Base-by-base conservation (phyloP, 2,888 invertebrate genomes). In the Drosophila hamatofila region DNA sequence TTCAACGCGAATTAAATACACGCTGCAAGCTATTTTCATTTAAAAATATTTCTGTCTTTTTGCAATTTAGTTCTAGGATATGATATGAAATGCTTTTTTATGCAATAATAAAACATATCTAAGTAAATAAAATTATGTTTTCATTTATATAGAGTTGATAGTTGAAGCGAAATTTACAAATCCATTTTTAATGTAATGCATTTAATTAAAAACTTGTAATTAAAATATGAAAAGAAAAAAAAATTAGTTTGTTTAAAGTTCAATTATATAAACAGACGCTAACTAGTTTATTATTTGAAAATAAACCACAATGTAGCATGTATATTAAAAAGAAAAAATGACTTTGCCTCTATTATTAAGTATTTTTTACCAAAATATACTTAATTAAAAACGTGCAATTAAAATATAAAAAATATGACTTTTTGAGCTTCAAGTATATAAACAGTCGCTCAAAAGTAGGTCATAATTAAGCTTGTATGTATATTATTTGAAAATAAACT, bases 1-100 rank as follows among this genome's bases (percentile, higher is more conserved):
- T 9, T 1, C 14, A 35, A 37, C 2, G 33, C 56, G 69, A 80
- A 62, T 41, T 9, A 14, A 2, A 54, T 18, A 60, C 54, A 57
- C 71, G 44, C 61, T 70, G 27, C 11, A 1, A 52, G 55, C 12
- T 9, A 25, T 0, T 23, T 18, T 57, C 27, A 25, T 55, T 41
- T 30, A 5, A 4, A 16, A 5, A 14, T 8, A 23, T 44, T 23
- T 23, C 23, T 7, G 14, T 25, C 14, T 16, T 16, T 57, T 12
- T 8, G 2, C n/a, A 44, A 33, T 30, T 30, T 30, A 27, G 25
- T 25, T 25, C 25, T 25, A 7, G 25, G 33, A 12, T 12, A 48
- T 4, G 16, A 9, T 2, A 27, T 21, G 11, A 7, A 48, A 27
- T 11, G n/a, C 46, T 5, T 46, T 46, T 16, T 21, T 25, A 9